Evolutionary conservation across 2,888 invertebrate species (phyloP).

Genomic region (Lasioglossum oenotherae): DNA sequence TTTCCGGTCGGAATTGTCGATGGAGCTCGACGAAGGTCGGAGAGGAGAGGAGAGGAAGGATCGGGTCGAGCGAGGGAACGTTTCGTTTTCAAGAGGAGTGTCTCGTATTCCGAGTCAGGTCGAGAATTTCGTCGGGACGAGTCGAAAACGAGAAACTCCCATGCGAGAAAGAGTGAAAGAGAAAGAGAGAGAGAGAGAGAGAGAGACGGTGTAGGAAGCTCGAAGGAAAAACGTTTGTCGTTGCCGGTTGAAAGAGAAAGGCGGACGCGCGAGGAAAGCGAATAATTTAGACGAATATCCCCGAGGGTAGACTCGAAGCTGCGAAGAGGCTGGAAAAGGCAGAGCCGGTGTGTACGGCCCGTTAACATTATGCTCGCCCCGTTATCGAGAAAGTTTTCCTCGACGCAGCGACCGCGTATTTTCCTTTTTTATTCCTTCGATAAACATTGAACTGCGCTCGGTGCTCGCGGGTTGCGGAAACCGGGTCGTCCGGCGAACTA

Average conservation of each 20-base stretch:
- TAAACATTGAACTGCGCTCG: neutral
- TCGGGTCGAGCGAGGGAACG: neutral
- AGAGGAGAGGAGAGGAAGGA: neutral
- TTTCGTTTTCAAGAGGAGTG: neutral
- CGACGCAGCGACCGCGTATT: neutral
- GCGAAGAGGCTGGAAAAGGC: slow-evolving; percentile 21
- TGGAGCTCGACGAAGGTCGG: neutral
- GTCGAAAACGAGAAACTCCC: neutral
- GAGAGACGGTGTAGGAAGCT: neutral
- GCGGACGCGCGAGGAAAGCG: slow-evolving; percentile 9
- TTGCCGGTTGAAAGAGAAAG: slow-evolving; percentile 14
- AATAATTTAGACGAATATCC: slow-evolving; percentile 52
- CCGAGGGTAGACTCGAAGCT: slow-evolving; percentile 33
- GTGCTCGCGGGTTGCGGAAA: neutral
- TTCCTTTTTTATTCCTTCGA: neutral
- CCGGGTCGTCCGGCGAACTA: slow-evolving; percentile 1
- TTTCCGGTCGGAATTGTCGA: neutral
- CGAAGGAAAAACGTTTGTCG: neutral
- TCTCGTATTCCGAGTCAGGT: neutral
- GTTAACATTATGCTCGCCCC: slow-evolving; percentile 5
- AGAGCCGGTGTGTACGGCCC: slow-evolving; percentile 1
- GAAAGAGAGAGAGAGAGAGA: neutral
- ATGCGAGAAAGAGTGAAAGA: neutral
- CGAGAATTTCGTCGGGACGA: neutral
- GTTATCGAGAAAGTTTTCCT: slow-evolving; percentile 24